phyloP scores from a whole-genome alignment of 2,113 vertebrate species.

The Macheiramphus alcinus region DNA sequence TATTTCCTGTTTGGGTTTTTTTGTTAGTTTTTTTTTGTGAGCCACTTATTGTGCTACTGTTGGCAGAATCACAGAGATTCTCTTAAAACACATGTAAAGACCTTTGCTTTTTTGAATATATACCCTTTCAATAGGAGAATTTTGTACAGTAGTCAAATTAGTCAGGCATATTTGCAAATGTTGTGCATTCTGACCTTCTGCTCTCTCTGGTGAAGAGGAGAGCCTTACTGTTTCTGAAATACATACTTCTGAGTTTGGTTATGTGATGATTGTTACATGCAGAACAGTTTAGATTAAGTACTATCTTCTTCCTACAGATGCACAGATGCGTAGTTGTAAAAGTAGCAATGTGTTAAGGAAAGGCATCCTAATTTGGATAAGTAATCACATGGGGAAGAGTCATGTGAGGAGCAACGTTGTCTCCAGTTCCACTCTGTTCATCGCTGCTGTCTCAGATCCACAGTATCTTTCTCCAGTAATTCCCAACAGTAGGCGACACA shows the following conservation, averaged over 20 bases:
- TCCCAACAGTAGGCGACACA: neutral
- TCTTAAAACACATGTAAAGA: neutral
- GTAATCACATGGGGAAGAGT: neutral
- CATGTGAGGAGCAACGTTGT: neutral
- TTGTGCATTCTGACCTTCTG: neutral
- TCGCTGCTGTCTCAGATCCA: neutral
- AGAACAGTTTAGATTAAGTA: constrained; percentile 1
- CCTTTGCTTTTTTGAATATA: neutral
- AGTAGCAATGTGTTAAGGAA: constrained; percentile 8
- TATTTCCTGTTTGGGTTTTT: neutral
- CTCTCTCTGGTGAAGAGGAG: neutral
- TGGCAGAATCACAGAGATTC: neutral
- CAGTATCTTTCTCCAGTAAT: neutral
- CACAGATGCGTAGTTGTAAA: constrained; percentile 1
- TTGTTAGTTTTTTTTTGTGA: neutral
- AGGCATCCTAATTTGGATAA: constrained; percentile 32
- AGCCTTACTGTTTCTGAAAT: neutral
- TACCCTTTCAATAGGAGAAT: neutral
- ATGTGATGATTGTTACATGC: neutral
- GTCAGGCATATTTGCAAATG: neutral
- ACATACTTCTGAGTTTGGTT: neutral
- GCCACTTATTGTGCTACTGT: neutral
- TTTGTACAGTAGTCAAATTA: neutral
- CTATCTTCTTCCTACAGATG: constrained; percentile 2
- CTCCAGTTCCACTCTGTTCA: neutral